Base-by-base conservation (phyloP, 2,797 vertebrate genomes). In the Fistularia tabacaria region DNA sequence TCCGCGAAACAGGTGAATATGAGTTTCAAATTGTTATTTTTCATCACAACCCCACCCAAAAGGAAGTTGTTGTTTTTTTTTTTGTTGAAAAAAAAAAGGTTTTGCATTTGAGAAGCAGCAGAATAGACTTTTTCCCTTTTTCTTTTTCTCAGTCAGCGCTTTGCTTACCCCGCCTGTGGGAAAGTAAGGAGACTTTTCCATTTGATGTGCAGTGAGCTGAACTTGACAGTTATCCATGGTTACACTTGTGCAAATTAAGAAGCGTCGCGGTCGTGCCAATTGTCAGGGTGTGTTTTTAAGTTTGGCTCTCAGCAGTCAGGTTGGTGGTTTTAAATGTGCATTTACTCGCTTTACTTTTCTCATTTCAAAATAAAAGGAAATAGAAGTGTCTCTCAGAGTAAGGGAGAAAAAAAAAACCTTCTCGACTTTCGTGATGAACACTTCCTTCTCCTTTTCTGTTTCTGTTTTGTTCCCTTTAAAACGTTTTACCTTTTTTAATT, bases 381-480 rank as follows among this genome's bases (percentile, higher is more conserved):
- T 25, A 25, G 25, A 25, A 25, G 25, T 25, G 2, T 25, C 25
- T 12, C 57, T 65, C 48, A 64, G 25, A 25, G 25, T 25, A 25
- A 25, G 5, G 8, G 48, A 46, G n/a, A 11, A 14, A 47, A 57
- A 43, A 9, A 38, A 45, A 54, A 41, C 3, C n/a, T 54, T 12
- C 12, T 42, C 7, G 0, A n/a, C 36, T 65, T 59, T 65, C 38
- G 63, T 76, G 74, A 53, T 50, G 0, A 49, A 1, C 3, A 69
- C 76, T 83, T 84, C 79, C 81, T 81, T 84, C 77, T 80, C 68
- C 38, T 64, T 76, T 74, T 76, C 58, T 25, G 2, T 25, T 25
- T 25, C 25, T 25, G 25, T 5, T 25, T 25, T 25, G 25, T 25
- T 25, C 5, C 25, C 25, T 25, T 25, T 25, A 25, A 25, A 25